These are phyloP conservation scores for Rhingia rostrata DNA, from an alignment of 2,888 invertebrate species.

Conservation along the genomic window DNA sequence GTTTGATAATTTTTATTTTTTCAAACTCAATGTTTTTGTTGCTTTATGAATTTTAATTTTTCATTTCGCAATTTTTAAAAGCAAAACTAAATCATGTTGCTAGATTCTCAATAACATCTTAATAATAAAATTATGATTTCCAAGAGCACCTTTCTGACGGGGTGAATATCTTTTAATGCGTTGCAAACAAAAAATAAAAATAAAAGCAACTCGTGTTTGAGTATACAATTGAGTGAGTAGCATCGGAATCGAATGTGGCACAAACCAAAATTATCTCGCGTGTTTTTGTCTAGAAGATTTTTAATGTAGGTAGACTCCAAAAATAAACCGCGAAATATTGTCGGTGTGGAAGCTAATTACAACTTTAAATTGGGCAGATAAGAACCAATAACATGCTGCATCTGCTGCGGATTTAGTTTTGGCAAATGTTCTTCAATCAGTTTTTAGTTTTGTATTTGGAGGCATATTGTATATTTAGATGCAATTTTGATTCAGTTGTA, in stretches of 20 bases:
- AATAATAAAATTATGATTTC: constrained; percentile 56
- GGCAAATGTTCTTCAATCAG: constrained; percentile 15
- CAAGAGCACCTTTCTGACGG: neutral
- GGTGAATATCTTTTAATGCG: neutral
- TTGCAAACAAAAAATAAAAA: constrained; percentile 2
- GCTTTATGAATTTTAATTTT: constrained; percentile 29
- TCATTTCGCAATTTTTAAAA: constrained; percentile 6
- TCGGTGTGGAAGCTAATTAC: constrained; percentile 60
- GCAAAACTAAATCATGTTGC: constrained; percentile 23
- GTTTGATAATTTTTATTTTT: constrained; percentile 14
- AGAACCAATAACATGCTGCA: constrained; percentile 26
- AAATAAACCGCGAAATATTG: constrained; percentile 41
- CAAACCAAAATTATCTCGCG: constrained; percentile 47
- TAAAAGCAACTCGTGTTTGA: neutral
- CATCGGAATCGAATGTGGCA: constrained; percentile 31
- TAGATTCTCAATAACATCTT: constrained; percentile 25
- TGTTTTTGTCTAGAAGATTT: constrained; percentile 47
- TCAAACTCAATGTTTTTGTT: constrained; percentile 35
- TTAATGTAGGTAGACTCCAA: constrained; percentile 48
- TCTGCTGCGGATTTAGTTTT: constrained; percentile 31
- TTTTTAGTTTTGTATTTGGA: neutral
- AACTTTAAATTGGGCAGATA: constrained; percentile 44
- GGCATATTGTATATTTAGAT: constrained; percentile 4
- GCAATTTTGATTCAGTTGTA: neutral
- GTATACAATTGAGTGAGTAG: constrained; percentile 27